phyloP scores from a whole-genome alignment of 2,113 vertebrate genomes.

The Accipiter virgatus region DNA sequence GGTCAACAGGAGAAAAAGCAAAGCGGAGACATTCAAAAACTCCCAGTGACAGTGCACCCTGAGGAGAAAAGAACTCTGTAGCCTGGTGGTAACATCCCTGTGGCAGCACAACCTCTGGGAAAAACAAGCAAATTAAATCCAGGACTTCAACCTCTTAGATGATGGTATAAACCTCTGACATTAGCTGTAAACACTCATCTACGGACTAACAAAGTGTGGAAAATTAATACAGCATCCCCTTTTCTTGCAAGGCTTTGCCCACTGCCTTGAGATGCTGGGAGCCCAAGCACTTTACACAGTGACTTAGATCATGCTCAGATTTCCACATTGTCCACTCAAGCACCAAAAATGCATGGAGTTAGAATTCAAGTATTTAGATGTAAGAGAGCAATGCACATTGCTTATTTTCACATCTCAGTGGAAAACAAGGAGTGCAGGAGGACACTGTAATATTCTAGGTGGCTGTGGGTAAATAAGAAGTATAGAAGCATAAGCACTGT shows the following conservation, averaged over 20 bases:
- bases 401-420: not conserved
- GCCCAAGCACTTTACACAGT: not conserved
- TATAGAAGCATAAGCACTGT: not conserved
- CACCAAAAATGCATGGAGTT: not conserved
- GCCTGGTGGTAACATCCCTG: not conserved
- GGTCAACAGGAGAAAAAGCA: not conserved
- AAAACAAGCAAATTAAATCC: not conserved
- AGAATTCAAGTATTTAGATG: not conserved
- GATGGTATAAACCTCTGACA: not conserved
- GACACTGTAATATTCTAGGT: fast-evolving
- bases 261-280: not conserved
- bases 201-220: not conserved
- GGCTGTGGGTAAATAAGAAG: not conserved
- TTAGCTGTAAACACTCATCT: not conserved
- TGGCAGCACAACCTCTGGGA: not conserved
- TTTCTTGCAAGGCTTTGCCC: not conserved
- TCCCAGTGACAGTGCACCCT: not conserved
- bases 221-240: not conserved
- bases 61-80: not conserved
- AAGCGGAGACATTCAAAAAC: not conserved
- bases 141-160: not conserved
- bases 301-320: not conserved
- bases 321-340: fast-evolving
- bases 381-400: not conserved
- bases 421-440: not conserved